phyloP scores from a whole-genome alignment of 2,113 vertebrate genomes.

The Etheostoma spectabile region DNA sequence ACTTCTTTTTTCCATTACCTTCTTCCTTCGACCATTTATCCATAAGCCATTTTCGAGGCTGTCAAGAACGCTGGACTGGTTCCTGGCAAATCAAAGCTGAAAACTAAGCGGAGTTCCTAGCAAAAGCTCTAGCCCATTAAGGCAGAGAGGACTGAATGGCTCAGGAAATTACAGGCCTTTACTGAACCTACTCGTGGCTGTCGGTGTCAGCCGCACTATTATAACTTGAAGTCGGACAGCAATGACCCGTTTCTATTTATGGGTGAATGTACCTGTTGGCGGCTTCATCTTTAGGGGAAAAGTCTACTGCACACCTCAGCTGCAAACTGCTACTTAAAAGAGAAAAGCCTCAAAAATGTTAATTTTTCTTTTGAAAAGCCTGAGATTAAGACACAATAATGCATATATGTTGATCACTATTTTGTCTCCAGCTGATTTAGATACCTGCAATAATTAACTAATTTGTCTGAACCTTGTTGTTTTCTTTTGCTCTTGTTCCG shows the following conservation, averaged over 20 bases:
- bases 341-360: background rate
- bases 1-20: slow-evolving; percentile 61
- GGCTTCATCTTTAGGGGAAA: slow-evolving; percentile 11
- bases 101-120: slow-evolving; percentile 60
- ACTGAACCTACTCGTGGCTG: slow-evolving; percentile 41
- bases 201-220: slow-evolving; percentile 43
- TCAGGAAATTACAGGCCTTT: slow-evolving; percentile 70
- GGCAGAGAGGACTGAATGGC: slow-evolving; percentile 56
- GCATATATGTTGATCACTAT: background rate
- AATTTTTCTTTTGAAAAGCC: background rate
- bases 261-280: slow-evolving; percentile 44
- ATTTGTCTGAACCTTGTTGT: slow-evolving; percentile 19
- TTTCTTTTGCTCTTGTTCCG: background rate
- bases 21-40: slow-evolving; percentile 58
- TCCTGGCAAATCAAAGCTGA: slow-evolving; percentile 71
- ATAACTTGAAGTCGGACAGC: slow-evolving; percentile 41
- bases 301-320: background rate
- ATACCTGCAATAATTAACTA: slow-evolving; percentile 6
- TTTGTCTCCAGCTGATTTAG: background rate
- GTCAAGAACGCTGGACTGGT: slow-evolving; percentile 65
- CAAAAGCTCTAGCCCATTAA: slow-evolving; percentile 66
- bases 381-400: background rate
- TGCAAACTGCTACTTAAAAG: background rate
- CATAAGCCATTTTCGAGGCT: slow-evolving; percentile 70
- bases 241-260: slow-evolving; percentile 9